Base-by-base conservation (phyloP, 2,888 invertebrate species). In the Melanotus villosus region DNA sequence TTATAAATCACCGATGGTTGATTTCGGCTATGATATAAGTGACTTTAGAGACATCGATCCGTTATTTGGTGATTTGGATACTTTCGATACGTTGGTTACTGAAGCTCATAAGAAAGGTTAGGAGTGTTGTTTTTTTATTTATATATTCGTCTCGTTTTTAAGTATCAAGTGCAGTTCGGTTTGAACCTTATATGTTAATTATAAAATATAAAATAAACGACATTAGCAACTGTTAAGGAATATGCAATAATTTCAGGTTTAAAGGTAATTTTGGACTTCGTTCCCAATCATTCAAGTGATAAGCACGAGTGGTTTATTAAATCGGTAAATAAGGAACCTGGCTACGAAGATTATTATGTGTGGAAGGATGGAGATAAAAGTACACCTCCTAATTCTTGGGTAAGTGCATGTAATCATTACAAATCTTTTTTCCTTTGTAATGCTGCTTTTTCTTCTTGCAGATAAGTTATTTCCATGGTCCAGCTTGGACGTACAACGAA, bases 11-110 rank as follows among this genome's bases (percentile, higher is more conserved):
- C 95, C 96, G 0, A 93, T 94, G 92, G 87, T 89, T 0, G 96
- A 97, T 84, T 93, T 93, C 80, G 96, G 96, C 0, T 96, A 96
- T 77, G 96, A 97, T 80, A 92, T 96, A 76, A 90, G 92, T 30
- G 89, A 96, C 84, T 95, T 92, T 82, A 90, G 85, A 63, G 87
- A 88, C 19, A 89, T 96, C 26, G 91, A 95, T 74, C 83, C 90
- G 0, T 88, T 89, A 59, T 96, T 91, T 80, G 96, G 96, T 0
- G 91, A 88, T 0, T 85, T 94, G 83, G 85, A 85, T 0, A 93
- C 95, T 81, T 92, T 96, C 56, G 86, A 88, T 1, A 82, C 86
- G 0, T 81, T 94, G 6, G 79, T 91, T 0, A 73, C 74, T 0
- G 85, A 83, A 71, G 90, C 92, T 0, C 89, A 91, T 54, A 79